phyloP scores from a whole-genome alignment of 2,113 vertebrate genomes.

The Callithrix jacchus region DNA sequence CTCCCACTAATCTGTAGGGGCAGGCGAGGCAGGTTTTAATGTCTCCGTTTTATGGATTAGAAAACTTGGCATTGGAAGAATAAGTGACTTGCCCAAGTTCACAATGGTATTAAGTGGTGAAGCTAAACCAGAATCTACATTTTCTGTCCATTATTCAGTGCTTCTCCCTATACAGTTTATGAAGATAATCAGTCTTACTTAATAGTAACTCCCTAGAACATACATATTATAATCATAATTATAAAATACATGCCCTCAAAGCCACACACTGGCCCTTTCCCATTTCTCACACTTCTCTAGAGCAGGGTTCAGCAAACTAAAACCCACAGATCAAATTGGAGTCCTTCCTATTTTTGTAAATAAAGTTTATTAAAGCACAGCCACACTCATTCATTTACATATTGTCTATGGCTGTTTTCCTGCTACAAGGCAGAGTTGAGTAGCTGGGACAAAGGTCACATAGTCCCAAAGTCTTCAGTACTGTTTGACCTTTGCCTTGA shows the following conservation, averaged over 20 bases:
- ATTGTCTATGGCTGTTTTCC: not conserved
- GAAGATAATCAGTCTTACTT: not conserved
- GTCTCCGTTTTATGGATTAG: not conserved
- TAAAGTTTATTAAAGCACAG: not conserved
- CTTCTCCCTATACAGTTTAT: not conserved
- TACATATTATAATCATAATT: no score
- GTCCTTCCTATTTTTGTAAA: not conserved
- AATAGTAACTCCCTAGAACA: not conserved
- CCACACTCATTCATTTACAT: not conserved
- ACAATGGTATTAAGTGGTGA: not conserved
- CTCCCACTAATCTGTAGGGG: not conserved
- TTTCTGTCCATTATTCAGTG: not conserved
- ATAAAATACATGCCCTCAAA: not conserved
- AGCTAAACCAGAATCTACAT: not conserved
- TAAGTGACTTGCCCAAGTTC: slow-evolving; percentile 24
- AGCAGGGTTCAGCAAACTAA: not conserved
- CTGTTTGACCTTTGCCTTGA: not conserved
- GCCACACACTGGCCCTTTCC: not conserved
- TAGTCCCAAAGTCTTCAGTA: not conserved
- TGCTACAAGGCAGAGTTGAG: not conserved
- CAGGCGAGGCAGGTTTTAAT: not conserved
- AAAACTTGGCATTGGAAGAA: not conserved
- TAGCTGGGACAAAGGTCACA: not conserved
- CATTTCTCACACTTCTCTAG: not conserved
- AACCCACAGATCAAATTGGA: not conserved